Evolutionary conservation across 35 echinoderm and acorn worm species (phyloP), one percentile per base, ranked within the genome.

Genomic region (Lytechinus variegatus): DNA sequence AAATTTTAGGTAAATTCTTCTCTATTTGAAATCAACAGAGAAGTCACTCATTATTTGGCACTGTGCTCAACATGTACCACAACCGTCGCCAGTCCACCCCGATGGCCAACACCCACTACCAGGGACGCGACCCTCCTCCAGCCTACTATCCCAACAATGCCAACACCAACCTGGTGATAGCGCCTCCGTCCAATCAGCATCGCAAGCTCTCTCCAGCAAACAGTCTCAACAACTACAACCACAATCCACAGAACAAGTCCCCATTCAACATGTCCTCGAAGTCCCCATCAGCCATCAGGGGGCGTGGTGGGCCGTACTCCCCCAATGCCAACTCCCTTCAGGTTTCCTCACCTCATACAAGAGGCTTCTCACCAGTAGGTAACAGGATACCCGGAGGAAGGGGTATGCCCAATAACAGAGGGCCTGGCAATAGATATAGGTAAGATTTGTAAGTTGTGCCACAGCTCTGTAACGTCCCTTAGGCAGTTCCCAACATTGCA

Each of bases 11-110:
- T 44, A 44, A 44, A 0, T 1, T 44, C 2, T 44, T 44, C 33
- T 44, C 0, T 44, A 44, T 44, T 44, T 44, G 33, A 44, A 44
- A 44, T 79, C n/a, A 52, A 94, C 98, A 99, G 98, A 91, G 98
- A 86, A 99, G 98, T 93, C 98, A 99, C 95, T 98, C 96, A 28
- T 93, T 99, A 5, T 99, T 99, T 96, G 98, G 98, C 54, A 99
- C 96, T 13, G 97, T 98, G 58, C 96, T 98, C 54, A 97, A 97
- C 93, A 97, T 97, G 94, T 98, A 96, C 56, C 97, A 99, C 94
- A 98, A 95, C 87, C 95, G 98, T 58, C 97, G 98, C 9, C 98
- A 98, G 96, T 99, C 98, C 9, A 91, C 95, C 29, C 98, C 98
- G 8, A 56, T 72, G 53, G 71, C 95, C 54, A 95, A 97, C 61